Conservation (phyloP, 2,888 invertebrate species). For the Chouioia cunea region DNA sequence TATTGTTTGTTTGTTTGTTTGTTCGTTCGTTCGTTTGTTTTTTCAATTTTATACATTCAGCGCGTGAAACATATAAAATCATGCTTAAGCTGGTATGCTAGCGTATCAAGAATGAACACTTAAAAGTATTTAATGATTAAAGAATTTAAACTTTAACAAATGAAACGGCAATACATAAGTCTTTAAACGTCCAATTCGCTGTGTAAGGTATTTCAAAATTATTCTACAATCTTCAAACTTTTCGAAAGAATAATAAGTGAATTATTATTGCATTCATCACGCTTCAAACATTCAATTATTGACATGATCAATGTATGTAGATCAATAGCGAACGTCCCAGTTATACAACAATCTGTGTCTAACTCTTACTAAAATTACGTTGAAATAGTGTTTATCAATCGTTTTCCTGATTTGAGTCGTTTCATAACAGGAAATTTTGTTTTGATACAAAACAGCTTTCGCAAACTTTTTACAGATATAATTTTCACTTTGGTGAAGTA, state of each 20-base stretch:
- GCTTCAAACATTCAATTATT: constrained; percentile 27
- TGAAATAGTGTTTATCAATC: not conserved
- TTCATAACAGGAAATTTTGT: not conserved
- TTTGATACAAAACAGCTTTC: not conserved
- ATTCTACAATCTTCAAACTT: constrained; percentile 10
- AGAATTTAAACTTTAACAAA: constrained; percentile 41
- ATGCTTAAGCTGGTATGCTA: constrained; percentile 37
- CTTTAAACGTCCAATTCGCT: not conserved
- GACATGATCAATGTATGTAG: constrained; percentile 18
- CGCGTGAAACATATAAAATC: constrained; percentile 51
- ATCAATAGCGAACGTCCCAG: constrained; percentile 33
- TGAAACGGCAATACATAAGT: constrained; percentile 9
- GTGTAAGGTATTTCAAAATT: constrained; percentile 1
- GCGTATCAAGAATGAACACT: constrained; percentile 41
- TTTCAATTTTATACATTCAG: constrained; percentile 52
- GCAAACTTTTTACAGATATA: not conserved
- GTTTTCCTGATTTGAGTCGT: not conserved
- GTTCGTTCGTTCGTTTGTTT: too few relatives aligned
- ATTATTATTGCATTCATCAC: constrained; percentile 37
- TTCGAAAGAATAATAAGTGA: constrained; percentile 35
- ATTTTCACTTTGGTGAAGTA: not conserved
- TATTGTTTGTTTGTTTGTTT: constrained; percentile 11
- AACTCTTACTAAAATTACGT: too few relatives aligned
- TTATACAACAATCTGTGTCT: not conserved
- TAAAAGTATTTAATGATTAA: constrained; percentile 35